Evolutionary conservation across 2,888 invertebrate genomes (phyloP).

Genomic region (Chaetogeoica ovagalla): DNA sequence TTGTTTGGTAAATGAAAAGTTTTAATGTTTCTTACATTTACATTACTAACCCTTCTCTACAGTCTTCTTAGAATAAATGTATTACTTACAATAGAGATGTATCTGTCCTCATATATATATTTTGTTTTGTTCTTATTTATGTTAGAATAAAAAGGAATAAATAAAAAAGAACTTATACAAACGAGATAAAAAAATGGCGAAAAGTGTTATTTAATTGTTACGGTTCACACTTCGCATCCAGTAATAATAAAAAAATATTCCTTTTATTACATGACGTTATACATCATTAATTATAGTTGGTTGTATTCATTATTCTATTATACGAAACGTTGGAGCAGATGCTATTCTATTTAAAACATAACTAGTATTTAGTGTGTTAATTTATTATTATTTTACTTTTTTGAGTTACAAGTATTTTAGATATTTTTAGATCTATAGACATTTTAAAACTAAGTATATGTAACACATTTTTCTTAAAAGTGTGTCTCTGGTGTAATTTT

Average conservation of each 20-base stretch:
- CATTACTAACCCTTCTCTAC: conserved; percentile 7
- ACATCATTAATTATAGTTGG: conserved; percentile 47
- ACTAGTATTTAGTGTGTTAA: conserved; percentile 7
- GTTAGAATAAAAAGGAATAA: conserved; percentile 17
- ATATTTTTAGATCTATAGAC: too few relatives aligned
- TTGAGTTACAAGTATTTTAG: background rate
- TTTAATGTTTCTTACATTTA: conserved; percentile 25
- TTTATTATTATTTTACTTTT: conserved; percentile 19
- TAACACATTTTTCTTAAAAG: too few relatives aligned
- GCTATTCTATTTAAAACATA: conserved; percentile 41
- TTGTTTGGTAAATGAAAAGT: conserved; percentile 31
- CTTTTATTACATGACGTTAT: conserved; percentile 47
- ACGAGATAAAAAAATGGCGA: conserved; percentile 20
- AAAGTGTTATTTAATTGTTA: conserved; percentile 50
- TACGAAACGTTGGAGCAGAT: conserved; percentile 29
- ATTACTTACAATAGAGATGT: conserved; percentile 25
- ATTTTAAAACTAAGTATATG: too few relatives aligned
- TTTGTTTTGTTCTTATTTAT: conserved; percentile 29
- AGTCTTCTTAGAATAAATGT: conserved; percentile 14
- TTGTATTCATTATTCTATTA: conserved; percentile 46
- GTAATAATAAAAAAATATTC: conserved; percentile 46
- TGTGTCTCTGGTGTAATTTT: background rate
- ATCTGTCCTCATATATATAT: background rate
- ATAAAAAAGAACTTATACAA: conserved; percentile 38
- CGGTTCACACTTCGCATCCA: conserved; percentile 21